phyloP scores from a whole-genome alignment of 2,888 invertebrate species.

The Teinopalpus imperialis region DNA sequence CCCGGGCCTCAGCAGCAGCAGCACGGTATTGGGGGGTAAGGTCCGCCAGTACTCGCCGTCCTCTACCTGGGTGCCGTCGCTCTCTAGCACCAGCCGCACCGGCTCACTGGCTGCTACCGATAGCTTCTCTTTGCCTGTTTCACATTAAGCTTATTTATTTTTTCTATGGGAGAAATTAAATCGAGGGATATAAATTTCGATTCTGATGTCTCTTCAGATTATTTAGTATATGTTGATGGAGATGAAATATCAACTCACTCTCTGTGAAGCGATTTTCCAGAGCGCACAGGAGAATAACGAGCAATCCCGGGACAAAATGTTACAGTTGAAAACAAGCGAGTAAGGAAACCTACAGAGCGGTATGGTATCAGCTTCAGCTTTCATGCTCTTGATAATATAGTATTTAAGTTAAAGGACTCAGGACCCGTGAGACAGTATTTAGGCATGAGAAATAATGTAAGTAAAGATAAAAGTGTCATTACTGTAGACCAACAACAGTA shows the following conservation, averaged over 20 bases:
- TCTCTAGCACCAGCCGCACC: slow-evolving; percentile 94
- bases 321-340: no score
- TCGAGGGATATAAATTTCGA: background rate
- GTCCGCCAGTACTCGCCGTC: slow-evolving; percentile 98
- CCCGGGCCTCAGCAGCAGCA: slow-evolving; percentile 92
- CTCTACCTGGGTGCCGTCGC: slow-evolving; percentile 98
- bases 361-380: background rate
- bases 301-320: no score
- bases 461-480: background rate
- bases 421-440: background rate
- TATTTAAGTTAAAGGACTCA: background rate
- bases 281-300: no score
- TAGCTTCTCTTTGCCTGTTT: slow-evolving; percentile 92
- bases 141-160: slow-evolving; percentile 8
- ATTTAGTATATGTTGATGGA: no score
- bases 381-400: background rate
- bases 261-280: no score
- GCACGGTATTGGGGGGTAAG: slow-evolving; percentile 94
- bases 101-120: slow-evolving; percentile 93
- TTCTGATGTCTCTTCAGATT: no score
- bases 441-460: background rate
- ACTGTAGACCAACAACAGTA: slow-evolving; percentile 1
- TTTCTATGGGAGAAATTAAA: background rate
- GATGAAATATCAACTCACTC: no score
- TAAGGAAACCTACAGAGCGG: no score